phyloP scores from a whole-genome alignment of 2,113 vertebrate genomes.

The Heliornis fulica region DNA sequence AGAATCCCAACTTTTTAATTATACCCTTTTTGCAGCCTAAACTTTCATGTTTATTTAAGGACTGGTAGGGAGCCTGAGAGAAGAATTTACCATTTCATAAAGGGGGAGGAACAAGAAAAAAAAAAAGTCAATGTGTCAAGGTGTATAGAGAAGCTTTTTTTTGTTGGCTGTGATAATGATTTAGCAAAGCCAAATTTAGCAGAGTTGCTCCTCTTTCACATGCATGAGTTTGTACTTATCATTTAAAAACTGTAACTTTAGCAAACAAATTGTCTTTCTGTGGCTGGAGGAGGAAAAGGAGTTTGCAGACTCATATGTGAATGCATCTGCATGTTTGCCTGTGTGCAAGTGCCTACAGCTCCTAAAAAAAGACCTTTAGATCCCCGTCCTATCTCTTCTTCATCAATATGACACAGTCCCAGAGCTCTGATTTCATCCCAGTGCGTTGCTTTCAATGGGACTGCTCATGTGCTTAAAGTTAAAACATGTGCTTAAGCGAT shows the following conservation, averaged over 20 bases:
- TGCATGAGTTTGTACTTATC: background rate
- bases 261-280: background rate
- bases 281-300: background rate
- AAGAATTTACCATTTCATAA: constrained; percentile 31
- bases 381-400: constrained; percentile 37
- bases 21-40: constrained; percentile 2
- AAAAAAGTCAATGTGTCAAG: background rate
- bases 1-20: constrained; percentile 53
- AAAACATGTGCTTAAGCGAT: constrained; percentile 66
- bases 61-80: constrained; percentile 22
- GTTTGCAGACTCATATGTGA: background rate
- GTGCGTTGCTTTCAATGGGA: constrained; percentile 39
- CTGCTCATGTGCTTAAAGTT: constrained; percentile 66
- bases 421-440: constrained; percentile 58
- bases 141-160: background rate
- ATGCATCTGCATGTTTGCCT: accelerated
- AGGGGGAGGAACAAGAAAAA: background rate
- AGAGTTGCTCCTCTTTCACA: background rate
- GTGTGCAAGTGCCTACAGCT: background rate
- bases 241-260: background rate
- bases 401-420: constrained; percentile 50
- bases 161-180: background rate
- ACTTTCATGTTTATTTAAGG: constrained; percentile 58
- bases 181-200: background rate
- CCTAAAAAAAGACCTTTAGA: constrained; percentile 31